Evolutionary conservation across 2,888 invertebrate species (phyloP).

Genomic region (Phaedon cochleariae): DNA sequence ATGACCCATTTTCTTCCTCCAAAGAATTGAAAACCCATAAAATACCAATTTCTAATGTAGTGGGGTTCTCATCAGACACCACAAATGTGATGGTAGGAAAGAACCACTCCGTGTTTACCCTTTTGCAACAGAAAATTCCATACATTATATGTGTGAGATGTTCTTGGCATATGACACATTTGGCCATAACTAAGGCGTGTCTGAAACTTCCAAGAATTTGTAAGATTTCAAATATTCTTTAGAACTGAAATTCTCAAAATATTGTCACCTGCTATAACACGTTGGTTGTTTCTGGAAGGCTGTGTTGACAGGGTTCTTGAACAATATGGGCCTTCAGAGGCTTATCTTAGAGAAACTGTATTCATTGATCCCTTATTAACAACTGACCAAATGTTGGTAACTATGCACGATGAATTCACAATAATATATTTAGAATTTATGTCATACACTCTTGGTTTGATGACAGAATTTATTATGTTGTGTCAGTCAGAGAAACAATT

Average conservation of each 20-base stretch:
- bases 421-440: slow-evolving; percentile 47
- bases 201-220: slow-evolving; percentile 40
- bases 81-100: no score
- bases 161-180: no score
- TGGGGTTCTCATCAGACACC: no score
- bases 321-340: slow-evolving; percentile 48
- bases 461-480: slow-evolving; percentile 43
- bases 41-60: no score
- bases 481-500: slow-evolving; percentile 44
- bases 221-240: slow-evolving; percentile 52
- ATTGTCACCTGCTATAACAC: slow-evolving; percentile 36
- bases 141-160: no score
- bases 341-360: slow-evolving; percentile 45
- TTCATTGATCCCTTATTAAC: no score
- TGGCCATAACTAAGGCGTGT: no score
- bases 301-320: slow-evolving; percentile 53
- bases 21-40: no score
- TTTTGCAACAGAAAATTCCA: no score
- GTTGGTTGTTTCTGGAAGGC: slow-evolving; percentile 51
- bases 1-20: no score
- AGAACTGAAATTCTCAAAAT: slow-evolving; percentile 50
- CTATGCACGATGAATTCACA: slow-evolving; percentile 46
- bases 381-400: no score
- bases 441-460: slow-evolving; percentile 40
- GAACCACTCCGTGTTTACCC: no score